phyloP scores from a whole-genome alignment of 2,797 vertebrate genomes.

The Emys orbicularis region DNA sequence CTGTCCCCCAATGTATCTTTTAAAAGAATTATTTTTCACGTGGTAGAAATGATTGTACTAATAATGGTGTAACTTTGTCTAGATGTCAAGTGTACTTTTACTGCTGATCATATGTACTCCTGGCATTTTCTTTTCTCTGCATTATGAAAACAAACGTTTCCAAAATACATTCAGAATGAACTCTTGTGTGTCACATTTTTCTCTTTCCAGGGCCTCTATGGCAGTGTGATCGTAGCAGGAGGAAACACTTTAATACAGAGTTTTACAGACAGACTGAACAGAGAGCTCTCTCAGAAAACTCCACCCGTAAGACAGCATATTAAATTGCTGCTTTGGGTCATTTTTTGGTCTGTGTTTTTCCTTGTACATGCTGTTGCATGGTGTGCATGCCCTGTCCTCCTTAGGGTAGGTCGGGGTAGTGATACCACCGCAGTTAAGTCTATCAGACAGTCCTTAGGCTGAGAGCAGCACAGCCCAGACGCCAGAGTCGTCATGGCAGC shows the following conservation, averaged over 20 bases:
- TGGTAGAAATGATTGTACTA: background rate
- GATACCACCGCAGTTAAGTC: no score
- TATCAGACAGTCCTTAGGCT: no score
- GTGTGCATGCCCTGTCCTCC: no score
- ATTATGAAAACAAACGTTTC: background rate
- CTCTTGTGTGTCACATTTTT: constrained; percentile 4
- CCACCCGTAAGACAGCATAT: constrained; percentile 89
- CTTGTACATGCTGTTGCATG: background rate
- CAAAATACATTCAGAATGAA: constrained; percentile 1
- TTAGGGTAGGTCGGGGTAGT: no score
- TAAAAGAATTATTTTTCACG: background rate
- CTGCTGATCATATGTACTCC: background rate
- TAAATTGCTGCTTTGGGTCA: background rate
- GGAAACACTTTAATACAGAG: constrained; percentile 98
- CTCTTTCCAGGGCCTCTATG: constrained; percentile 91
- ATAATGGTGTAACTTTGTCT: background rate
- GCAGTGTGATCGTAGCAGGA: constrained; percentile 97
- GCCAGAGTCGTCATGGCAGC: no score
- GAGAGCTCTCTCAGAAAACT: constrained; percentile 98
- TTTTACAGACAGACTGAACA: constrained; percentile 96
- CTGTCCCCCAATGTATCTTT: background rate
- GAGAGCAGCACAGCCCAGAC: no score
- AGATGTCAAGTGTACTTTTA: background rate
- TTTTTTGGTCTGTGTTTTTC: background rate
- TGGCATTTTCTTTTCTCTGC: background rate